Conservation (phyloP, 2,888 invertebrate species). For the Cantharis lateralis region DNA sequence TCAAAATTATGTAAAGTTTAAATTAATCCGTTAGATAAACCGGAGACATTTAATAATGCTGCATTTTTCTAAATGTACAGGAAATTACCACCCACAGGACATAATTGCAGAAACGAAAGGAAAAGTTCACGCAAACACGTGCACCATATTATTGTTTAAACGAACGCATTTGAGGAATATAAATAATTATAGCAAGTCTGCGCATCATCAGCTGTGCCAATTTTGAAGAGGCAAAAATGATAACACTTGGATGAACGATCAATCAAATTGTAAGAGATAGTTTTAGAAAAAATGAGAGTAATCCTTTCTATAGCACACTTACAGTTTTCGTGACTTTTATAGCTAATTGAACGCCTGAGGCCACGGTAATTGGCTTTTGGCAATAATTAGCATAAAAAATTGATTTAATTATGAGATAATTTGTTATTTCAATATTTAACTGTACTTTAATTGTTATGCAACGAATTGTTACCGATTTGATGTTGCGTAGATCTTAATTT, state of each 20-base stretch:
- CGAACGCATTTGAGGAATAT: background rate
- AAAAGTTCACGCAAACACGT: background rate
- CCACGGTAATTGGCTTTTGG: background rate
- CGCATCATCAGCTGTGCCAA: background rate
- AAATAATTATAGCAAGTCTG: too few relatives aligned
- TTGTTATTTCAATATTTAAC: background rate
- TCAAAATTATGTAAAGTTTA: background rate
- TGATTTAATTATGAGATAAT: background rate
- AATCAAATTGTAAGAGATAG: background rate
- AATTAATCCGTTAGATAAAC: background rate
- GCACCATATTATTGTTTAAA: background rate
- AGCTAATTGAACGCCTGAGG: background rate
- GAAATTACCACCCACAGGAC: background rate
- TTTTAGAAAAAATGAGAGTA: background rate
- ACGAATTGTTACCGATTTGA: background rate
- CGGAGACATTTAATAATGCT: background rate
- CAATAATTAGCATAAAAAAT: background rate
- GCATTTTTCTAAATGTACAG: background rate
- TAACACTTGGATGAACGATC: background rate
- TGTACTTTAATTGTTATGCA: background rate
- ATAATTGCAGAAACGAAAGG: background rate
- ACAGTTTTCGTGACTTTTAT: background rate
- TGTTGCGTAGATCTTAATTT: background rate
- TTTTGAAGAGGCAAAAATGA: background rate
- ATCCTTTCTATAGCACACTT: background rate